Percentiles rank a stretch among this genome's conserved stretches.
These are phyloP conservation scores for Bubo scandiacus DNA, from an alignment of 2,113 vertebrate genomes.

Conservation along the genomic window DNA sequence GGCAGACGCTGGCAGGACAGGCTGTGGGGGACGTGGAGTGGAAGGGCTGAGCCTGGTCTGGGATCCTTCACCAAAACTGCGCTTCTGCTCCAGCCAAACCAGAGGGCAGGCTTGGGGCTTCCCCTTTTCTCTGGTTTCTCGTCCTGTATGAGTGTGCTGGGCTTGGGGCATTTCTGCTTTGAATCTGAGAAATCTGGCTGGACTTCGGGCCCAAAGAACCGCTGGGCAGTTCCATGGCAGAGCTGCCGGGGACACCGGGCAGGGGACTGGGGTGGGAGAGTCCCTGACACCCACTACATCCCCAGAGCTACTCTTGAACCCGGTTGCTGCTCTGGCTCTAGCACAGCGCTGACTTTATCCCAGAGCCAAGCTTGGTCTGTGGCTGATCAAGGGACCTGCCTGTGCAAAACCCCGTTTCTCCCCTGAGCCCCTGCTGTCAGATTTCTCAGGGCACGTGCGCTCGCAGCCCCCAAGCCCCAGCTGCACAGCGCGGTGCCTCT, in stretches of 20 bases:
- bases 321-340: background rate
- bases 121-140: background rate
- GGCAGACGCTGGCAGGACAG: background rate
- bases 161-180: background rate
- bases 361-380: too few relatives aligned
- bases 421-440: background rate
- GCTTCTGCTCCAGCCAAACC: background rate
- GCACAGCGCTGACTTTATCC: background rate
- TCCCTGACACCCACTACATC: background rate
- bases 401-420: background rate
- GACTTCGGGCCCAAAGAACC: background rate
- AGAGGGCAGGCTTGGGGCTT: too few relatives aligned
- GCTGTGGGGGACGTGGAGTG: background rate
- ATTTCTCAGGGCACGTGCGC: rapidly evolving
- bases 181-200: background rate
- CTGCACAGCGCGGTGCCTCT: background rate
- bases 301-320: background rate
- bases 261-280: background rate
- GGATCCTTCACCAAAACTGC: background rate
- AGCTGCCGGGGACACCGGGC: background rate
- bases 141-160: background rate
- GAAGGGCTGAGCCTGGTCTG: background rate
- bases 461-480: too few relatives aligned
- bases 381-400: background rate
- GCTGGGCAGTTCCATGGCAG: background rate